Percentiles rank a stretch among this genome's conserved stretches.
These are phyloP conservation scores for Andrena flavipes DNA, from an alignment of 2,888 invertebrate species.

Conservation along the genomic window DNA sequence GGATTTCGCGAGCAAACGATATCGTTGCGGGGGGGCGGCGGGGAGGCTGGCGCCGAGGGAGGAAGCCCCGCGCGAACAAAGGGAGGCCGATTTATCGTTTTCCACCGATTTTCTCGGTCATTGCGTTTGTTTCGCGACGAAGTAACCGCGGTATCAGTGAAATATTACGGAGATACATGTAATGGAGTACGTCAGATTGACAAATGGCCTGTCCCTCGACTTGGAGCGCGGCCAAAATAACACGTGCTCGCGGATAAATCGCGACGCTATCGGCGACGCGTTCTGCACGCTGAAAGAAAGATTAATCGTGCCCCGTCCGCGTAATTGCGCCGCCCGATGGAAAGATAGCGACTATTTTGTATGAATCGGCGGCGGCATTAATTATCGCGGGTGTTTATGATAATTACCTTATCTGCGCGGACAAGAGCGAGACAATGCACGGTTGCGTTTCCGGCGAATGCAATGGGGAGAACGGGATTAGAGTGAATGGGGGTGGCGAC, in stretches of 20 bases:
- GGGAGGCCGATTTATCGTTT: slow-evolving; percentile 18
- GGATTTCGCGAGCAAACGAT: not conserved
- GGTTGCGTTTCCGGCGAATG: not conserved
- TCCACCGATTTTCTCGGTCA: slow-evolving; percentile 19
- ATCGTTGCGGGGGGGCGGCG: not conserved
- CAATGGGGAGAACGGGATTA: not conserved
- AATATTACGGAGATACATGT: slow-evolving; percentile 11
- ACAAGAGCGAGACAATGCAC: not conserved
- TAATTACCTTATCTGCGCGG: slow-evolving; percentile 5
- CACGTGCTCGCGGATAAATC: slow-evolving; percentile 23
- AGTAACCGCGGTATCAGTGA: slow-evolving; percentile 21
- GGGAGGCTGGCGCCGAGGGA: no score
- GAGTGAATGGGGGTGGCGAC: not conserved
- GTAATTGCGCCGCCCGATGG: slow-evolving; percentile 18
- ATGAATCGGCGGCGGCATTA: not conserved
- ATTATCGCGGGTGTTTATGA: not conserved
- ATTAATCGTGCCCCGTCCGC: slow-evolving; percentile 28
- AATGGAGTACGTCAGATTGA: slow-evolving; percentile 25
- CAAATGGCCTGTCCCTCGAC: slow-evolving; percentile 25
- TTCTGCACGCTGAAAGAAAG: slow-evolving; percentile 30
- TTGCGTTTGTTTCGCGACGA: slow-evolving; percentile 8
- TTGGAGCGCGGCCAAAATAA: slow-evolving; percentile 32
- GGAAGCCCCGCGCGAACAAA: not conserved
- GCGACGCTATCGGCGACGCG: slow-evolving; percentile 11
- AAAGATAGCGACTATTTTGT: slow-evolving; percentile 6